Base-by-base conservation (phyloP, 2,888 invertebrate genomes). In the Octodonta nipae region DNA sequence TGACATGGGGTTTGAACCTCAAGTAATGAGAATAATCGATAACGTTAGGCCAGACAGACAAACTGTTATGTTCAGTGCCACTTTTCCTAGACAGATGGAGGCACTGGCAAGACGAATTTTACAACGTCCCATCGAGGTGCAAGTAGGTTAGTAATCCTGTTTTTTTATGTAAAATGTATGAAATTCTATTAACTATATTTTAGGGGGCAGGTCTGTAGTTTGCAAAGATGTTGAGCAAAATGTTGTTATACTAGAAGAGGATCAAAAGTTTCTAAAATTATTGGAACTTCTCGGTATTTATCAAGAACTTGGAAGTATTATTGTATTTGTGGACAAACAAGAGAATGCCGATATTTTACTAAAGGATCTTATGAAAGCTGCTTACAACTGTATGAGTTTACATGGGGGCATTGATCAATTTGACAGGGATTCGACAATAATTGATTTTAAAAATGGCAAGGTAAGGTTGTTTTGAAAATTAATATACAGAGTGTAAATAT, bases 341-440 rank as follows among this genome's bases (percentile, higher is more conserved):
- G 96, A 96, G 60, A 86, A 91, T 54, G 95, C 95, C 0, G 95
- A 95, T 56, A 84, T 84, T 15, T 63, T 93, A 12, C 65, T 92
- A 26, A 89, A 91, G 54, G 92, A 95, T 51, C 71, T 98, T 2
- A 87, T 98, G 85, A 91, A 85, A 59, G 88, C 91, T 1, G 87
- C 91, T 0, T 98, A 99, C 59, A 80, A 85, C 8, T 96, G 95
- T 56, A 81, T 96, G 79, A 89, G 95, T 33, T 70, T 98, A 30
- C 98, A 99, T 55, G 98, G 98, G 36, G 98, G 95, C 46, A 95
- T 99, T 55, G 98, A 99, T 67, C 98, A 98, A 66, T 95, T 92
- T 63, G 98, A 98, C 68, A 73, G 98, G 47, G 98, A 98, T 65
- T 91, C 91, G 3, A 95, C 92, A 15, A 96, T 98, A 49, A 71